Evolutionary conservation across 2,113 vertebrate species (phyloP).

Genomic region (Atractosteus spatula): DNA sequence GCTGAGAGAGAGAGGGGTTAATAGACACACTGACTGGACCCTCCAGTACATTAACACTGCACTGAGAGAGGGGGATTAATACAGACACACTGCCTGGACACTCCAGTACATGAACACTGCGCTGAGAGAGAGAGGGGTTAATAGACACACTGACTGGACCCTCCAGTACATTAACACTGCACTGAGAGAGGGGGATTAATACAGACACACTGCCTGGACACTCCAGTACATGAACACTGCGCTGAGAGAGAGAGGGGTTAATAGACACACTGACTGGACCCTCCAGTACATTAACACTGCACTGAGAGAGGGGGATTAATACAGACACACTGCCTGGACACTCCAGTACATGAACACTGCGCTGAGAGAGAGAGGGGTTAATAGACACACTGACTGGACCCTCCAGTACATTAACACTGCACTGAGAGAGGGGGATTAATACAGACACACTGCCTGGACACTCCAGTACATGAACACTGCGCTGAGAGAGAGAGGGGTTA

Average conservation of each 20-base stretch:
- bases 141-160: background rate
- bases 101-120: too few species aligned
- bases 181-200: background rate
- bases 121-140: conserved; percentile 13
- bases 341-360: too few species aligned
- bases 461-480: too few species aligned
- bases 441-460: background rate
- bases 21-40: background rate
- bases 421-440: background rate
- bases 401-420: too few species aligned
- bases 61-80: background rate
- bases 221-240: too few species aligned
- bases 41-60: too few species aligned
- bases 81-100: background rate
- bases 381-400: background rate
- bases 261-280: background rate
- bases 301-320: background rate
- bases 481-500: conserved; percentile 13
- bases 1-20: conserved; percentile 13
- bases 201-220: background rate
- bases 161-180: too few species aligned
- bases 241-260: conserved; percentile 13
- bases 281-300: too few species aligned
- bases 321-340: background rate
- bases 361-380: conserved; percentile 13